These are phyloP conservation scores for Spodoptera exigua DNA, from an alignment of 2,888 invertebrate genomes.

Conservation along the genomic window DNA sequence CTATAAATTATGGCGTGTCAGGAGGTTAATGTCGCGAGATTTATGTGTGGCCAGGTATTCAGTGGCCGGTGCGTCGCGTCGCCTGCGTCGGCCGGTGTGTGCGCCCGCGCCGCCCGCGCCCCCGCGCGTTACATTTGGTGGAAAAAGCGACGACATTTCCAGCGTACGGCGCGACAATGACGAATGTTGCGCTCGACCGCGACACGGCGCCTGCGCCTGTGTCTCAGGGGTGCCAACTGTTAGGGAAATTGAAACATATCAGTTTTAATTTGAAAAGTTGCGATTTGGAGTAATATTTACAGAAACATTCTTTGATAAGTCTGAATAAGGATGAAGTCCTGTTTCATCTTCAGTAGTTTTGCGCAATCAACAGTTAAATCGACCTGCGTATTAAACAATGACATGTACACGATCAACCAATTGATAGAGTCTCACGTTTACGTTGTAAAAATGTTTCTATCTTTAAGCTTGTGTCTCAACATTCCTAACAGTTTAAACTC, in stretches of 20 bases:
- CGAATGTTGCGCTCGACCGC: conserved; percentile 68
- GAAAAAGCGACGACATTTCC: conserved; percentile 56
- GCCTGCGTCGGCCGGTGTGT: too few relatives aligned
- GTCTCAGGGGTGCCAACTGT: conserved; percentile 57
- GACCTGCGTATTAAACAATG: too few relatives aligned
- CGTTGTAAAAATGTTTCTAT: too few relatives aligned
- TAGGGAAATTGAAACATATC: neutral
- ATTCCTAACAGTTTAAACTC: too few relatives aligned
- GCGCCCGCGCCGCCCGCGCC: neutral
- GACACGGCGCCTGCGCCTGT: conserved; percentile 65
- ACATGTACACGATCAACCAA: too few relatives aligned
- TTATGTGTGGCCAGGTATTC: conserved; percentile 57
- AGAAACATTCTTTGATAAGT: too few relatives aligned
- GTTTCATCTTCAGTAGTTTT: too few relatives aligned
- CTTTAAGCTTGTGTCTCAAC: too few relatives aligned
- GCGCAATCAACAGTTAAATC: too few relatives aligned
- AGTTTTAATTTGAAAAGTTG: neutral
- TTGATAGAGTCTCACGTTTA: too few relatives aligned
- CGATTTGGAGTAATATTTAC: neutral
- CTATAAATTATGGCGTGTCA: conserved; percentile 54
- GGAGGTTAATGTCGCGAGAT: conserved; percentile 61
- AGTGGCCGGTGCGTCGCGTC: too few relatives aligned
- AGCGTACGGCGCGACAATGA: conserved; percentile 66
- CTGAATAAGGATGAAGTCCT: too few relatives aligned
- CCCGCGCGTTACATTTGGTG: conserved; percentile 38